A percentile compares a stretch with the other conserved stretches of the same genome.
Evolutionary conservation across 2,797 vertebrate genomes (phyloP).

Genomic region (Squalus acanthias): DNA sequence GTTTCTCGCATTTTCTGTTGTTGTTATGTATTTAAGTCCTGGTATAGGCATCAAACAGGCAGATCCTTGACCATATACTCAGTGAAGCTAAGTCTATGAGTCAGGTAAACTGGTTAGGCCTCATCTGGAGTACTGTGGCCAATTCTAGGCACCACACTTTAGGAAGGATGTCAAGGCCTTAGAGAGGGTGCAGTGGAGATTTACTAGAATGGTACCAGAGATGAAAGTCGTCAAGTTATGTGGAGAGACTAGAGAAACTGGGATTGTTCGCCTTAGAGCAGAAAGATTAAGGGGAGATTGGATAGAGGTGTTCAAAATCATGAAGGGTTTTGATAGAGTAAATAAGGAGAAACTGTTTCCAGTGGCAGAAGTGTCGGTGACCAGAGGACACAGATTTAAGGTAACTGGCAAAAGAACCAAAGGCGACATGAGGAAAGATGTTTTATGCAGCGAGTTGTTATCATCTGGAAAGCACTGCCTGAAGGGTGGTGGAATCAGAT

Average conservation of each 20-base stretch:
- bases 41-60: neutral
- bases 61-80: neutral
- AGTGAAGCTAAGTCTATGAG: neutral
- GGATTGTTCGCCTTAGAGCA: neutral
- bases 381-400: neutral
- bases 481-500: neutral
- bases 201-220: neutral
- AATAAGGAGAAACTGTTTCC: neutral
- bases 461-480: neutral
- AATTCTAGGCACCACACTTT: neutral
- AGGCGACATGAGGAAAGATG: neutral
- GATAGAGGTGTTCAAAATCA: neutral
- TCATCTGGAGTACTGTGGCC: neutral
- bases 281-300: neutral
- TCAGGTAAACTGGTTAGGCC: neutral
- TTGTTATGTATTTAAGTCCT: neutral
- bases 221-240: neutral
- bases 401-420: neutral
- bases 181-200: neutral
- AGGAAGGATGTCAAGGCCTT: neutral
- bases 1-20: too few relatives aligned
- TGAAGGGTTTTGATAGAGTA: neutral
- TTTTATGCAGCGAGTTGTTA: neutral
- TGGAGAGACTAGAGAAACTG: neutral
- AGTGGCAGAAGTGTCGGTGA: neutral